Conservation (phyloP, 1,140 invertebrate genomes). For the Zophobas atratus region DNA sequence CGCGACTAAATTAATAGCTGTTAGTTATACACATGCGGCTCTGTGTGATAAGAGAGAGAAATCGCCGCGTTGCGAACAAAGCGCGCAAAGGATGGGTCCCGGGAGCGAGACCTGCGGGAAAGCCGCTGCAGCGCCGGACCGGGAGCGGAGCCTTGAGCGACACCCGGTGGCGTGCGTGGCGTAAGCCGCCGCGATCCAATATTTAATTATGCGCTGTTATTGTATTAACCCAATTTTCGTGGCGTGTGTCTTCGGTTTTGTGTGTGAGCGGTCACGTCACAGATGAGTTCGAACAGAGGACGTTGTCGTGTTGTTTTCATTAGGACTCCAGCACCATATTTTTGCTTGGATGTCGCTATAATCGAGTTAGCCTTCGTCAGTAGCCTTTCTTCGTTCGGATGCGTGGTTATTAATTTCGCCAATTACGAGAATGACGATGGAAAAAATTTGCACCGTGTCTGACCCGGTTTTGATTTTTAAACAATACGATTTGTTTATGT, state of each 20-base stretch:
- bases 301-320: background rate
- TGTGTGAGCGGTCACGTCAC: slow-evolving; percentile 28
- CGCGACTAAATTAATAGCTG: slow-evolving; percentile 47
- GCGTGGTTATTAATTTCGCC: background rate
- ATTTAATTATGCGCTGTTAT: slow-evolving; percentile 19
- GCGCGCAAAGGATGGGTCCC: background rate
- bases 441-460: slow-evolving; percentile 3
- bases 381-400: no score
- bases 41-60: background rate
- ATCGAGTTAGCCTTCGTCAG: background rate
- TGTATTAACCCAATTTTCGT: slow-evolving; percentile 31
- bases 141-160: background rate
- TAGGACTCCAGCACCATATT: background rate
- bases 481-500: slow-evolving; percentile 22
- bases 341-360: no score
- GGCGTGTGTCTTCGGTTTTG: background rate
- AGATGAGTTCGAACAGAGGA: background rate
- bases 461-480: slow-evolving; percentile 34
- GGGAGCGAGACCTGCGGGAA: background rate
- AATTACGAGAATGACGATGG: background rate
- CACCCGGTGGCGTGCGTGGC: background rate
- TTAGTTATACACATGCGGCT: slow-evolving; percentile 24
- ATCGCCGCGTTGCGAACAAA: background rate
- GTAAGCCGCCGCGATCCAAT: background rate
- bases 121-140: background rate